phyloP scores from a whole-genome alignment of 2,113 vertebrate genomes.

The Oncorhynchus keta region DNA sequence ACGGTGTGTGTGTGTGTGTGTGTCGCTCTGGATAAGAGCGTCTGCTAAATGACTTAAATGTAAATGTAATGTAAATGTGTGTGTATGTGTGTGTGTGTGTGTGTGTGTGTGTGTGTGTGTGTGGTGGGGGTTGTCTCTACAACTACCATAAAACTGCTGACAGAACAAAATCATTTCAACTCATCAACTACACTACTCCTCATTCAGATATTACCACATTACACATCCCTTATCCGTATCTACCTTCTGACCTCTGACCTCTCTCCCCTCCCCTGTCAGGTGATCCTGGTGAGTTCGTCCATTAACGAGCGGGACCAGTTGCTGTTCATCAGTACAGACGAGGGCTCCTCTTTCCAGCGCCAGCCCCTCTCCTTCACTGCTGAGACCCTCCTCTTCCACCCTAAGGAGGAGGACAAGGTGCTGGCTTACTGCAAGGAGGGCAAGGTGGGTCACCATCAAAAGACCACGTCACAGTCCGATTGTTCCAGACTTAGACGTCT shows the following conservation, averaged over 20 bases:
- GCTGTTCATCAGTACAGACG: conserved; percentile 91
- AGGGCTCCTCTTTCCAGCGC: conserved; percentile 91
- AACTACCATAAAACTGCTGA: too few species aligned
- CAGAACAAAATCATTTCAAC: background rate
- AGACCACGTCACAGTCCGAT: too few species aligned
- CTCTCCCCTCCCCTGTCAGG: conserved; percentile 64
- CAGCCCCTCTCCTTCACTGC: conserved; percentile 84
- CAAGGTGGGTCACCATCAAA: conserved; percentile 73
- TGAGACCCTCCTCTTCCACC: conserved; percentile 90
- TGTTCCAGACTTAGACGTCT: too few species aligned
- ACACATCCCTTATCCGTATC: background rate
- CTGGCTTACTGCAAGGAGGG: conserved; percentile 89
- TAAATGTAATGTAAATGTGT: too few species aligned
- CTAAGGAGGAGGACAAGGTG: conserved; percentile 91
- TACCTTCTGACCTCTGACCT: background rate
- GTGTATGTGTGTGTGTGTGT: background rate
- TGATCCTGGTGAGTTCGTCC: conserved; percentile 91
- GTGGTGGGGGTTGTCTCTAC: too few species aligned
- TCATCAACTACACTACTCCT: too few species aligned
- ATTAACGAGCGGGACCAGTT: conserved; percentile 89
- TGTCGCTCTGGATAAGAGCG: too few species aligned
- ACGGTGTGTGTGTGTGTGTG: background rate
- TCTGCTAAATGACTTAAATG: too few species aligned
- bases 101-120: background rate
- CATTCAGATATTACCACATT: background rate